A percentile compares a stretch with the other conserved stretches of the same genome.
phyloP scores from a whole-genome alignment of 2,797 vertebrate species.

The Tinamus major region DNA sequence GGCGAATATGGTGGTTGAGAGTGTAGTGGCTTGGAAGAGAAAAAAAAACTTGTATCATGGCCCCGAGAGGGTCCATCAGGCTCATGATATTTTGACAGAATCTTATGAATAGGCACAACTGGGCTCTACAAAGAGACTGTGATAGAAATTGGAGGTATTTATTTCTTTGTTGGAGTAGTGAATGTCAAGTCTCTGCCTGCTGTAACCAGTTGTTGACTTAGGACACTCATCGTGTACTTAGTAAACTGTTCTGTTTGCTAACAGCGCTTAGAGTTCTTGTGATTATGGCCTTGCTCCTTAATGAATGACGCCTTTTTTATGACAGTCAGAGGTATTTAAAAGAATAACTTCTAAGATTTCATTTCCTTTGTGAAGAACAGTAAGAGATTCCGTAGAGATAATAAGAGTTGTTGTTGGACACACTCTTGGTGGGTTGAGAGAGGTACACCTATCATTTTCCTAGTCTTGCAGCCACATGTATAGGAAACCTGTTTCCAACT shows the following conservation, averaged over 20 bases:
- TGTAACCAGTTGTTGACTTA: not conserved
- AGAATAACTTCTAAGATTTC: not conserved
- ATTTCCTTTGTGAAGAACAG: not conserved
- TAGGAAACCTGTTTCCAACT: not conserved
- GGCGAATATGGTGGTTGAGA: not conserved
- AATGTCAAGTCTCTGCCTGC: not conserved
- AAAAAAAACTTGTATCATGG: not conserved
- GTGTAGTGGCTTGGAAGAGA: not conserved
- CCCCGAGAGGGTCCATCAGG: not conserved
- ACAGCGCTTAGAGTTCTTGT: not conserved
- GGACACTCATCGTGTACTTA: not conserved
- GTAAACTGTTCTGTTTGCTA: slow-evolving; percentile 28
- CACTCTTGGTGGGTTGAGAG: not conserved
- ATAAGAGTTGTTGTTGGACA: slow-evolving; percentile 19
- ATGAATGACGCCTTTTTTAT: not conserved
- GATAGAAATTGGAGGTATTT: not conserved
- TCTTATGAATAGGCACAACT: not conserved
- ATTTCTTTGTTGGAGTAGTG: not conserved
- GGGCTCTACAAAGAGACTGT: not conserved
- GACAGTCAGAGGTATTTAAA: not conserved
- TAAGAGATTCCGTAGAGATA: not conserved
- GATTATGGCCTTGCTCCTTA: not conserved
- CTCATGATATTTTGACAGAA: not conserved
- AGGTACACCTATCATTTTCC: not conserved
- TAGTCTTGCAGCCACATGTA: not conserved